phyloP scores from a whole-genome alignment of 2,797 vertebrate species.

The Tragelaphus oryx region DNA sequence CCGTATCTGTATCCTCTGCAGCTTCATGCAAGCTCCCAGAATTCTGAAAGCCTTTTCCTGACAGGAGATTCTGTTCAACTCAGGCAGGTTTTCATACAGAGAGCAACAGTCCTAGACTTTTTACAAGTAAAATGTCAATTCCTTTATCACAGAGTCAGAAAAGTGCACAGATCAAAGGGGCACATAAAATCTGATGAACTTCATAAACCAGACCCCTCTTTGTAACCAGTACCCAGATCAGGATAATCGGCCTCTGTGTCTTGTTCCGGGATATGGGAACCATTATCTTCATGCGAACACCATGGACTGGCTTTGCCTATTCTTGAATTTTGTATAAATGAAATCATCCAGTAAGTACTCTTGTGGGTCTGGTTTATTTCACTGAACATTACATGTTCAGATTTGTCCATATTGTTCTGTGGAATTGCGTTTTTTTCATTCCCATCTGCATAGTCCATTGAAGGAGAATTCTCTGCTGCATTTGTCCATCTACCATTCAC shows the following conservation, averaged over 20 bases:
- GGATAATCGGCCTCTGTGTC: not conserved
- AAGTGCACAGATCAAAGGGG: not conserved
- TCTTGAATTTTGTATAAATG: not conserved
- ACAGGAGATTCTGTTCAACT: not conserved
- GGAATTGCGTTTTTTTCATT: not conserved
- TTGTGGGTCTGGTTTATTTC: not conserved
- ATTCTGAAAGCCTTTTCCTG: not conserved
- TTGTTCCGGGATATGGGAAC: not conserved
- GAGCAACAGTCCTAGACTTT: not conserved
- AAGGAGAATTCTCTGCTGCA: not conserved
- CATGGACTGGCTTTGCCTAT: not conserved
- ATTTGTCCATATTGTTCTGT: not conserved
- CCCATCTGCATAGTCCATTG: rapidly evolving
- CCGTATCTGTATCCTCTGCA: rapidly evolving
- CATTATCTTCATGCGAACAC: not conserved
- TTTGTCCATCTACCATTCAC: rapidly evolving
- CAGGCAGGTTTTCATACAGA: not conserved
- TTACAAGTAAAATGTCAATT: not conserved
- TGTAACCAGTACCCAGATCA: not conserved
- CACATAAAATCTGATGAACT: not conserved
- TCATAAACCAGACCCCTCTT: not conserved
- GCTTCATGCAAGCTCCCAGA: not conserved
- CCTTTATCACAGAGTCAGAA: not conserved
- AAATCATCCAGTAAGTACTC: not conserved
- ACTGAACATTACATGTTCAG: not conserved